Evolutionary conservation across 2,888 invertebrate genomes (phyloP).

Genomic region (Melieria crassipennis): DNA sequence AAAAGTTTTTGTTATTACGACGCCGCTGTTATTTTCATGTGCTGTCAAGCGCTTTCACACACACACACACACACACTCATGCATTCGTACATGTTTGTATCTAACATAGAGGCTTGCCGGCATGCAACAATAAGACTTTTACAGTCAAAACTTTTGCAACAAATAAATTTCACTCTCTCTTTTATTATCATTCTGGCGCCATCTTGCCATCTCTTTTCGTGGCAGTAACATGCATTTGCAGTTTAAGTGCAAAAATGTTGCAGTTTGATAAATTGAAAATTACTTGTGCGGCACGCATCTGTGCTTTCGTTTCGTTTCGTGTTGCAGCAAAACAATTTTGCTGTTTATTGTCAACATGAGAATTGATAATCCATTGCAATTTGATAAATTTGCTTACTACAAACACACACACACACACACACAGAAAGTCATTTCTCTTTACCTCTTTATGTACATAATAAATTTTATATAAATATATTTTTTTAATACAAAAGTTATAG

Average conservation of each 20-base stretch:
- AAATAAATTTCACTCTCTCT: constrained; percentile 11
- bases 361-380: constrained; percentile 3
- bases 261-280: constrained; percentile 38
- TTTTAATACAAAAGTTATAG: too few species aligned
- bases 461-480: too few species aligned
- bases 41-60: constrained; percentile 2
- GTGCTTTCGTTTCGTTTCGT: constrained; percentile 6
- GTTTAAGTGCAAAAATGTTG: constrained; percentile 30
- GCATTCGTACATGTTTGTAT: background rate
- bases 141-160: constrained; percentile 25
- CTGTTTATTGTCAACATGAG: background rate
- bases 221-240: constrained; percentile 25
- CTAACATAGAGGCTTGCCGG: constrained; percentile 3
- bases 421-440: too few species aligned
- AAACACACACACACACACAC: too few species aligned
- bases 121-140: constrained; percentile 23
- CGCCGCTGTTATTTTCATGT: background rate
- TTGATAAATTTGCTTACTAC: background rate
- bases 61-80: background rate
- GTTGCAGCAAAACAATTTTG: constrained; percentile 3
- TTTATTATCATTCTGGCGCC: too few species aligned
- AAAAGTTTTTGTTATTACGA: too few species aligned
- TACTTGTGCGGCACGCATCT: constrained; percentile 28
- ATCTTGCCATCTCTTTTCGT: background rate
- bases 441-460: too few species aligned